phyloP scores from a whole-genome alignment of 2,888 invertebrate species.

The Acanthosepion esculentum region DNA sequence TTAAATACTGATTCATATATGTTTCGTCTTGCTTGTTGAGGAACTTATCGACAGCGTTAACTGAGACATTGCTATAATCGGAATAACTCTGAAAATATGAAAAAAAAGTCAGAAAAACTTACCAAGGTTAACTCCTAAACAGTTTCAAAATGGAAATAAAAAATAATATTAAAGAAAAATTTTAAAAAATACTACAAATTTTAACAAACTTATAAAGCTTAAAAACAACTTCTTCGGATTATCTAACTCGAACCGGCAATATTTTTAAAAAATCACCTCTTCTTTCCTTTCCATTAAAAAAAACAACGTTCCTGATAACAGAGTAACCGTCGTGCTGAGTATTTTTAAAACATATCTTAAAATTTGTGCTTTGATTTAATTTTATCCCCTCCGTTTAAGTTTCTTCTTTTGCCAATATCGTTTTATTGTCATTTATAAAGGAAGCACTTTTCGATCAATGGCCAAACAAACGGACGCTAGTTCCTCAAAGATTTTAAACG shows the following conservation, averaged over 20 bases:
- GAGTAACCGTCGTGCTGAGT: neutral
- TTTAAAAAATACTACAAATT: neutral
- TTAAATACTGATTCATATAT: no score
- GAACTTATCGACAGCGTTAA: no score
- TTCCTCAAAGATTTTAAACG: neutral
- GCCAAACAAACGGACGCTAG: neutral
- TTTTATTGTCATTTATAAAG: neutral
- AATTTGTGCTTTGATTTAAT: neutral
- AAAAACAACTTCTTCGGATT: neutral
- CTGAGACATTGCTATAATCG: no score
- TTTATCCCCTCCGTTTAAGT: neutral
- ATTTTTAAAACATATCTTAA: neutral
- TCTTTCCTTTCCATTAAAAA: neutral
- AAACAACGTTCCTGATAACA: neutral
- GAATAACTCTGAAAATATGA: no score
- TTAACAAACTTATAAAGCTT: neutral
- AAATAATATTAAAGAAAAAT: no score
- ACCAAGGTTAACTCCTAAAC: no score
- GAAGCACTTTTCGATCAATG: conserved; percentile 18
- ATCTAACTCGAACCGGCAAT: neutral
- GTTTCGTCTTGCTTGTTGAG: no score
- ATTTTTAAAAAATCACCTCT: neutral
- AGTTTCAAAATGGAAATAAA: no score
- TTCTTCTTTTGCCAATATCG: neutral
- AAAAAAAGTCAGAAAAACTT: no score